phyloP scores from a whole-genome alignment of 1,140 invertebrate species.

The Musca vetustissima region DNA sequence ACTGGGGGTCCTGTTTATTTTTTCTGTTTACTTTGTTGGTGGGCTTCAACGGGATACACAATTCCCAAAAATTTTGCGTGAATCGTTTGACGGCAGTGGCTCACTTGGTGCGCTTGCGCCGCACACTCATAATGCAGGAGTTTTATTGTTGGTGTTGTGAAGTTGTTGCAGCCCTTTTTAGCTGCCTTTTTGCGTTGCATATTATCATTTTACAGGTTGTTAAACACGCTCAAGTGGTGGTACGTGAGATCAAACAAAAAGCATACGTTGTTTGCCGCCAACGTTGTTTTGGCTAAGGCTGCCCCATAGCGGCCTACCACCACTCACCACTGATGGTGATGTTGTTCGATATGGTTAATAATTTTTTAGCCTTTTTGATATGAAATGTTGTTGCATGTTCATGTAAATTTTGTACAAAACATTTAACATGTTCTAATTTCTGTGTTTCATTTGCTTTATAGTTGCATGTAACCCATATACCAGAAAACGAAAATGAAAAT shows the following conservation, averaged over 20 bases:
- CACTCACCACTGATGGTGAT: neutral
- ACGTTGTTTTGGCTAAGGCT: neutral
- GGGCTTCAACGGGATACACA: too few species aligned
- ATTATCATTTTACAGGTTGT: conserved; percentile 19
- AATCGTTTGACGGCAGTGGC: too few species aligned
- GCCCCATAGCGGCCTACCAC: neutral
- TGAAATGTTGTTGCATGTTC: conserved; percentile 23
- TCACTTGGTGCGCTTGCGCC: too few species aligned
- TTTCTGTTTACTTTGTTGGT: too few species aligned
- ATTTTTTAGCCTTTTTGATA: neutral
- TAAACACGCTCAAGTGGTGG: conserved; percentile 19
- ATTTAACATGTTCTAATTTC: conserved; percentile 23
- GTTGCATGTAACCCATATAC: conserved; percentile 17
- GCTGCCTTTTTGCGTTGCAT: too few species aligned
- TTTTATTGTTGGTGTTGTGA: too few species aligned
- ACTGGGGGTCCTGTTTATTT: too few species aligned
- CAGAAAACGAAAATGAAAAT: neutral
- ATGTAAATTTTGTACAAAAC: conserved; percentile 23
- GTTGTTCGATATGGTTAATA: neutral
- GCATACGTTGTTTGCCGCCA: conserved; percentile 18
- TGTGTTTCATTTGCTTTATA: conserved; percentile 23
- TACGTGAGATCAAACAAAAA: conserved; percentile 19
- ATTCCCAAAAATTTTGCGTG: too few species aligned
- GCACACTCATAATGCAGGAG: too few species aligned
- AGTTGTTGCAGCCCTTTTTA: too few species aligned